These are phyloP conservation scores for Lasioglossum zephyrum DNA, from an alignment of 2,888 invertebrate species.

Conservation along the genomic window DNA sequence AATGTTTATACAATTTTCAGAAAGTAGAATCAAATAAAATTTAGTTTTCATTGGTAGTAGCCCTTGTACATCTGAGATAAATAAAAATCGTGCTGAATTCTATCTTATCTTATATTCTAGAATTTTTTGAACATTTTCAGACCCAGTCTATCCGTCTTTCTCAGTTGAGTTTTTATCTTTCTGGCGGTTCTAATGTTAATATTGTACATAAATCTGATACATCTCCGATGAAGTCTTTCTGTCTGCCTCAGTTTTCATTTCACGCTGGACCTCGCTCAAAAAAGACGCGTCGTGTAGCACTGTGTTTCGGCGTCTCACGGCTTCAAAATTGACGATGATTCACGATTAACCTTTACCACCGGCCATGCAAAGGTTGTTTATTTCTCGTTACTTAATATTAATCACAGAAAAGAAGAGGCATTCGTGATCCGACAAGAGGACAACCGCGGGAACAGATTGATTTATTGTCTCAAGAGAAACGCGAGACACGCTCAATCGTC, in stretches of 20 bases:
- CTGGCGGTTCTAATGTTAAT: neutral
- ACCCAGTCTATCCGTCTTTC: neutral
- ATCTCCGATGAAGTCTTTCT: neutral
- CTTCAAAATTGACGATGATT: slow-evolving; percentile 19
- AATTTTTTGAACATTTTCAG: no score
- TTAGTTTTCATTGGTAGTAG: no score
- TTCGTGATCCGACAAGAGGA: slow-evolving; percentile 4
- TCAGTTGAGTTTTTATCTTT: neutral
- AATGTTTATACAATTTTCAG: neutral
- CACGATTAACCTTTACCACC: slow-evolving; percentile 9
- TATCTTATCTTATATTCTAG: no score
- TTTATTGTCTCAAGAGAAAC: slow-evolving; percentile 11
- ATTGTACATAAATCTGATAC: no score
- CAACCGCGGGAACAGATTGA: slow-evolving; percentile 12
- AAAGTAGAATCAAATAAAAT: no score
- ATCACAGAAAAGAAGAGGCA: slow-evolving; percentile 18
- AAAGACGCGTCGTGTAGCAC: neutral
- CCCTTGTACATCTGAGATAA: no score
- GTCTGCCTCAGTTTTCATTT: neutral
- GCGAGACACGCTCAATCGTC: neutral
- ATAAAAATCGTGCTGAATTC: no score
- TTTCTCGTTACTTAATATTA: slow-evolving; percentile 10
- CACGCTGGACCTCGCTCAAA: neutral
- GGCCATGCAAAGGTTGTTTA: slow-evolving; percentile 5
- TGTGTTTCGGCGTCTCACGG: neutral